Evolutionary conservation across 2,113 vertebrate species (phyloP), one percentile per base, ranked within the genome.

Genomic region (Thamnophis sirtalis): DNA sequence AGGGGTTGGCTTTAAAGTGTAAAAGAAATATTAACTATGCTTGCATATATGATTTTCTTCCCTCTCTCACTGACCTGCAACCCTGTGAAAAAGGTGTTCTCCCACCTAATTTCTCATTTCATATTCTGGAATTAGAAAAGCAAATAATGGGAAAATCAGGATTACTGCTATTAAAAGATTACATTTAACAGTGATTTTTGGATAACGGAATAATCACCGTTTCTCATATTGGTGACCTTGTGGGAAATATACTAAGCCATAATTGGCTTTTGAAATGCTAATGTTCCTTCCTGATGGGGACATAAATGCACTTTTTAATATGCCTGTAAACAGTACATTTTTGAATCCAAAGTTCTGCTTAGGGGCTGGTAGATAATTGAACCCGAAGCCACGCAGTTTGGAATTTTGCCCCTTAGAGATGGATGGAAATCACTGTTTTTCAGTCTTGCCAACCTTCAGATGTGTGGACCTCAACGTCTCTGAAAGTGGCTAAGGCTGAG

Each of bases 141-240:
- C 1, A 94, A 95, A 92, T 84, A 89, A 38, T 4, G 92, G 94
- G 88, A 92, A 84, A 89, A n/a, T 90, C 87, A 91, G 92, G 94
- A 93, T 94, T 91, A 7, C 26, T 93, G 93, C 95, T 84, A 96
- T 95, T 93, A 90, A 94, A 90, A 96, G 96, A 93, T 95, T 89
- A 90, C 63, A 68, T 92, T 89, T 50, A 84, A 51, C 53, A 95
- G 95, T 89, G 94, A 96, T 94, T 89, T 89, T 93, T 90, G 4
- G 96, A 33, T 43, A 95, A 93, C 92, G n/a, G 0, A 93, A 49
- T 92, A 91, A 28, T 56, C 92, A 93, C 95, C 95, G 93, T 96
- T 94, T 68, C 68, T 94, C 92, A 93, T 88, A 93, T 94, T 95
- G 92, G 95, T 94, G 95, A 96, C 96, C 96, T 96, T 96, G 93